Percentiles rank a stretch among this genome's conserved stretches.
Conservation (phyloP, 2,797 vertebrate genomes). For the Chrysocyon brachyurus region DNA sequence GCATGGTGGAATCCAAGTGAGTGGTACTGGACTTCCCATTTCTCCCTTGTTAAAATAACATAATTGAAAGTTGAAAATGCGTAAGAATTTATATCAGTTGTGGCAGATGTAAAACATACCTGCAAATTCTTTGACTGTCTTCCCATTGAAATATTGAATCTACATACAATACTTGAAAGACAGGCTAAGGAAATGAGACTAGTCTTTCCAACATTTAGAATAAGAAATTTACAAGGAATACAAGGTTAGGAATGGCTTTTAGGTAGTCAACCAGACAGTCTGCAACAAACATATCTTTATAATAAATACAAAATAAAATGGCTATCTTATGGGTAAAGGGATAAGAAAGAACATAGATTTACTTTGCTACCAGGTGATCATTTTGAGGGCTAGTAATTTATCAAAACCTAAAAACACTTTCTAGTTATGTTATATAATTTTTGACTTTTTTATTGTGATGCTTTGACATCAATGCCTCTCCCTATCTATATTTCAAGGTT, state of each 20-base stretch:
- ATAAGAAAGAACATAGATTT: conserved; percentile 41
- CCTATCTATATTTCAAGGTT: not conserved
- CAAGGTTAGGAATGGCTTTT: conserved; percentile 24
- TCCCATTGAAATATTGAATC: conserved; percentile 7
- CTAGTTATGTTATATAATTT: conserved; percentile 37
- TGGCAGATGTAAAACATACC: not conserved
- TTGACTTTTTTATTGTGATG: conserved; percentile 6
- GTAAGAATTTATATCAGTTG: conserved; percentile 45
- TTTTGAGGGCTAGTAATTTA: conserved; percentile 67
- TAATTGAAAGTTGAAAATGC: conserved; percentile 48
- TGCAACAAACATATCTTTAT: conserved; percentile 43
- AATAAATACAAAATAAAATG: conserved; percentile 66
- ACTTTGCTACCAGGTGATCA: conserved; percentile 28
- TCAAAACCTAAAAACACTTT: conserved; percentile 58
- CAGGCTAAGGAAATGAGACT: conserved; percentile 39
- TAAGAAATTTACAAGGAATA: conserved; percentile 47
- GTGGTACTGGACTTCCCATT: not conserved
- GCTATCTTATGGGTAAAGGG: not conserved
- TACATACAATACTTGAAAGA: not conserved
- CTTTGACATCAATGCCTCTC: not conserved
- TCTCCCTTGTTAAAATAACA: conserved; percentile 36
- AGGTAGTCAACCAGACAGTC: not conserved
- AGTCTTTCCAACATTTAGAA: conserved; percentile 43
- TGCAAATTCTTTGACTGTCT: conserved; percentile 24
- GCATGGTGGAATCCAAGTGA: not conserved